Base-by-base conservation (phyloP, 2,797 vertebrate genomes). In the Acrossocheilus wenchowensis region DNA sequence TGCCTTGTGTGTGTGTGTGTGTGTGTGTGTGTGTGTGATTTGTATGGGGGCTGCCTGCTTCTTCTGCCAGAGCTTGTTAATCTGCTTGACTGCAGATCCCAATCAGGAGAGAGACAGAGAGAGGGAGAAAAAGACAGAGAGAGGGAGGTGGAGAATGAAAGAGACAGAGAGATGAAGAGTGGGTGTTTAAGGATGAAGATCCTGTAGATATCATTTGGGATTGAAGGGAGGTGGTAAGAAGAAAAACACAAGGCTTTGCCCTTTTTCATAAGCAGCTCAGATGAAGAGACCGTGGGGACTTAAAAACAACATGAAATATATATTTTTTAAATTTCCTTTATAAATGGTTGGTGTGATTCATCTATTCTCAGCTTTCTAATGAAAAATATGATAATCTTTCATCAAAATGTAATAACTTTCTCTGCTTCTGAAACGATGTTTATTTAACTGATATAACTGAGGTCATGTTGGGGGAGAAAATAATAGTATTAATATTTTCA, bases 51-150 rank as follows among this genome's bases (percentile, higher is more conserved):
- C 92, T 89, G 94, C 90, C 91, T 94, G 92, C 91, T 92, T 93
- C 91, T 93, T 90, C 92, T 96, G 95, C 94, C 95, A 95, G 92
- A 93, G 92, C 90, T 90, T 94, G 93, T 96, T 96, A 96, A 95
- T 95, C 93, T 90, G 93, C 95, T 94, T 92, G 94, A 93, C 93
- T 96, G 93, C 95, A 94, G 93, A 95, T 95, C 93, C 94, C 95
- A 95, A 95, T 95, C 94, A 94, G 41, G 41, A 43, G 41, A 43
- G 41, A 43, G 41, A 43, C 41, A 93, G 89, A 90, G 78, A 72
- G 78, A 72, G 87, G 83, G 83, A 80, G 79, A 79, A 73, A 57
- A 48, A 81, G 81, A 88, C 92, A 93, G 89, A 90, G 83, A 86
- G 78, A 72, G 87, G 83, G 83, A 68, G 88, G 91, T 89, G 91